Base-by-base conservation (phyloP, 1,140 invertebrate genomes). In the Protaetia brevitarsis region DNA sequence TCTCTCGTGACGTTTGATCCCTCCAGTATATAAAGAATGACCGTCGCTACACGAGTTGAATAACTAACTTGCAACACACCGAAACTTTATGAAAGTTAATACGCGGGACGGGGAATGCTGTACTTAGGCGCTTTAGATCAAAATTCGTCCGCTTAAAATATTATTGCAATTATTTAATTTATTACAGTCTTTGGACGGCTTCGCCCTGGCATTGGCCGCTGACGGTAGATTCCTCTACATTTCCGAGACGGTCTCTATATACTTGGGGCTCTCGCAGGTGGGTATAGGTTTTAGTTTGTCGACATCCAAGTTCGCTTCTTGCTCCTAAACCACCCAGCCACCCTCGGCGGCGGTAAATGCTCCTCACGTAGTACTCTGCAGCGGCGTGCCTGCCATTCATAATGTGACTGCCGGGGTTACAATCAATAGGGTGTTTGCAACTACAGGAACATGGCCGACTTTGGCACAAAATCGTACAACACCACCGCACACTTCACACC, bases 221-320 rank as follows among this genome's bases (percentile, higher is more conserved):
- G 96, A 98, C 82, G 96, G 95, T 68, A 86, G 96, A 76, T 98
- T 98, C 82, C 86, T 98, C 74, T 98, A 98, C 84, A 97, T 98
- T 84, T 98, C 96, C 69, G 96, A 98, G 86, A 98, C 96, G 69
- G 96, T 98, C 73, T 98, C 96, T 76, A 98, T 98, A 81, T 98
- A 98, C 84, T 87, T 98, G 78, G 96, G 96, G 73, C 88, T 98
- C 77, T 98, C 96, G 81, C 96, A 98, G 89, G 95, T 97, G 82
- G 89, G 84, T 82, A 68, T 59, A 23, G 57, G 66, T 23, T 41
- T 37, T 36, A 31, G 21, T 23, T 60, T 51, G 37, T 60, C 67
- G 41, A 27, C 67, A 57, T 28, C 57, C 57, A 45, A 45, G 41
- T 45, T 64, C 28, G 34, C 59, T 63, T 57, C 65, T 34, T 31